Base-by-base conservation (phyloP, 2,113 vertebrate species). In the Paedocypris sp. region DNA sequence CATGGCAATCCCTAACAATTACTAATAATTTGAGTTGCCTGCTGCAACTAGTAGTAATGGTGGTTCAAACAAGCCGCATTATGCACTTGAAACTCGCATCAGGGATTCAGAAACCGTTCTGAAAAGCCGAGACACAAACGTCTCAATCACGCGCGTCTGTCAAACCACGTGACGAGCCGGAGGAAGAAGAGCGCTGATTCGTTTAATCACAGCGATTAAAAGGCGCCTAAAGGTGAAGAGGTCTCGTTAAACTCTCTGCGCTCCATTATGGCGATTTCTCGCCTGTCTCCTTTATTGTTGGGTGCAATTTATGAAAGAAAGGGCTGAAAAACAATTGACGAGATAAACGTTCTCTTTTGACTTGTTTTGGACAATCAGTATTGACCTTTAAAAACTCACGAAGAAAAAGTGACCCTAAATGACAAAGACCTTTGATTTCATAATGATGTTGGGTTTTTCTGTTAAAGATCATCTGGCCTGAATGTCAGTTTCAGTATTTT, bases 171-270 rank as follows among this genome's bases (percentile, higher is more conserved):
- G 71, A 52, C 66, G 73, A 68, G 77, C 77, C 79, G 61, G 52
- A 29, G 23, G 63, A 79, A 70, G 71, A 74, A 64, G 70, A 74
- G 80, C 77, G 74, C 82, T 83, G 86, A 86, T 86, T 87, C 85
- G 82, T 84, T 85, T 87, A 88, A 88, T 86, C 76, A 80, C 86
- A 74, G 81, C 86, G 87, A 88, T 90, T 89, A 88, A 86, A 82
- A 75, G 73, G 74, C 80, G 77, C 73, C 80, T 61, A 69, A 81
- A 85, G 85, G 83, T 86, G 83, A 86, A 88, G 85, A 79, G 85
- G 81, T 83, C 88, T 87, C 86, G 87, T 88, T 85, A 86, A 85
- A 80, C 81, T 80, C 84, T 90, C 76, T 75, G 89, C 80, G 69
- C 78, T 81, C 89, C 88, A 92, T 89, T 87, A 80, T 81, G 66